Evolutionary conservation across 2,888 invertebrate species (phyloP), one percentile per base, ranked within the genome.

Genomic region (Argyresthia goedartella): DNA sequence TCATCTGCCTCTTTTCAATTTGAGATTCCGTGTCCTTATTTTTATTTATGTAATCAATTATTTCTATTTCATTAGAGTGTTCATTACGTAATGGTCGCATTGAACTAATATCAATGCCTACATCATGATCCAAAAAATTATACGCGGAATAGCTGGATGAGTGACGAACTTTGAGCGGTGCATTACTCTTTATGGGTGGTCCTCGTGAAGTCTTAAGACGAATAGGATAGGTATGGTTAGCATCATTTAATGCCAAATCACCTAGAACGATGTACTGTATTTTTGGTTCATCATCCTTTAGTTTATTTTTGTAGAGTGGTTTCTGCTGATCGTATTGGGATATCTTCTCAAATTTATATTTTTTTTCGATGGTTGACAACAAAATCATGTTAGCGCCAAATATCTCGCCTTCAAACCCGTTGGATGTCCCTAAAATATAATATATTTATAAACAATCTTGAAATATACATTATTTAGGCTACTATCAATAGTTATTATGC

Each of bases 361-460:
- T 82, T 58, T 75, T 69, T 65, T 80, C 79, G 56, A 89, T 88
- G 7, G 90, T 89, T 9, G 91, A 89, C 1, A 79, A 69, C 44
- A 91, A 65, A 39, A 92, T 81, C 71, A 92, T 87, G 62, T 91
- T 91, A 59, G 89, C 90, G 9, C 92, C 92, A 63, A 89, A 89
- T 57, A 92, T 82, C 67, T 91, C 89, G 4, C 92, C 92, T 71
- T 92, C 91, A 55, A 92, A 86, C 8, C 92, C 92, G 55, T 89
- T 91, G 55, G 90, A 88, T 39, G 85, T 69, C 43, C 91, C 87
- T 87, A 61, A 71, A 69, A 50, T 51, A 53, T 43, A 52, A 50
- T 41, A 34, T 33, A 47, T 46, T 47, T 54, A 43, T 16, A 14
- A 16, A 33, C 48, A 13, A 35, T 15, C 16, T 51, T 51, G 16